A percentile compares a stretch with the other conserved stretches of the same genome.
These are phyloP conservation scores for Paraescarpia echinospica DNA, from an alignment of 1,140 invertebrate genomes.

Conservation along the genomic window DNA sequence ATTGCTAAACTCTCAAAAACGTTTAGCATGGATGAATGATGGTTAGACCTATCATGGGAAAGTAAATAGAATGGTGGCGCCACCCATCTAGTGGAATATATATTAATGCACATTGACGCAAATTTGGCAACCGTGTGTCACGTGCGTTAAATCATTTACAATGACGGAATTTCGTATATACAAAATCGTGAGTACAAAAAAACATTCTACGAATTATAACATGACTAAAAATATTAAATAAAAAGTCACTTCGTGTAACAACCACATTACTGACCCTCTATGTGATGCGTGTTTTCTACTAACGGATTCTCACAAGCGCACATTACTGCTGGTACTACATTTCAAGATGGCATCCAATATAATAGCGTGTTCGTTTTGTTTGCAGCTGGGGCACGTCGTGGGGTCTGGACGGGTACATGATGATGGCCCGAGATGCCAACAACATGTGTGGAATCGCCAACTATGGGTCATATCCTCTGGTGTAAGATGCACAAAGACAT, in stretches of 20 bases:
- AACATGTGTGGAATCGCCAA: slow-evolving; percentile 58
- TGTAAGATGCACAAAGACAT: background rate
- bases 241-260: background rate
- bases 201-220: no score
- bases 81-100: no score
- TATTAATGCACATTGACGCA: no score
- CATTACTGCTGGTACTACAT: background rate
- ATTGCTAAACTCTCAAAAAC: background rate
- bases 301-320: background rate
- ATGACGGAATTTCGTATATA: no score
- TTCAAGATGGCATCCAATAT: background rate
- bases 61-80: no score
- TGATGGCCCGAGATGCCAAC: slow-evolving; percentile 59
- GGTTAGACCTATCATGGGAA: no score
- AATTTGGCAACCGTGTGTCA: no score
- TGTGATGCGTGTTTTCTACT: background rate
- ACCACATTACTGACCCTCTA: background rate
- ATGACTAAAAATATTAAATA: no score
- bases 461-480: slow-evolving; percentile 20
- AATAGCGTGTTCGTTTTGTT: background rate
- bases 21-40: no score
- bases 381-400: slow-evolving; percentile 48
- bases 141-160: no score
- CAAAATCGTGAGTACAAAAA: no score
- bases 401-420: slow-evolving; percentile 63